Evolutionary conservation across 2,113 vertebrate species (phyloP), one percentile per base, ranked within the genome.

Genomic region (Crypturellus undulatus): DNA sequence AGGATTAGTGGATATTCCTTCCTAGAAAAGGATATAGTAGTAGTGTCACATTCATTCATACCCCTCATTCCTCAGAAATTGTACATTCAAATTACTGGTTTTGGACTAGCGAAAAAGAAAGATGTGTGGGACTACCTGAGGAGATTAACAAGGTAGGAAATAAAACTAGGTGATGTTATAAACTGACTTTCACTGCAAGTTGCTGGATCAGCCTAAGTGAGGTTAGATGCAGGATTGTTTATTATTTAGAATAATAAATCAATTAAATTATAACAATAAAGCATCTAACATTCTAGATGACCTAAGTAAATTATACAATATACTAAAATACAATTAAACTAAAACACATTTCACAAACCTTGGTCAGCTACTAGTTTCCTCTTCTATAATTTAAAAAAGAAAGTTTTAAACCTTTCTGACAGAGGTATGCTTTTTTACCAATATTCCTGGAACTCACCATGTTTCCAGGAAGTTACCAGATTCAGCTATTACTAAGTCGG

Each of bases 11-110:
- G 9, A 5, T 40, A 20, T 26, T 89, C 28, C 20, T 82, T 43
- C 34, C 45, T 38, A 64, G 24, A n/a, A 76, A 68, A 64, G 32
- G 63, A 32, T 19, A 20, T 1, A 59, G 22, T 49, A 43, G 30
- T 8, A n/a, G 32, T 6, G 22, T 34, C n/a, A 34, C 0, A 0
- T 81, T 80, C 20, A 70, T 32, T n/a, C 52, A 6, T 7, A 2
- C 6, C 1, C 3, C 43, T 62, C 38, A 22, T 36, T 32, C 32
- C 69, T 59, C 14, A 51, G 42, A 52, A 70, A 3, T 12, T 14
- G 26, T 49, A 36, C 83, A 79, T 49, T 73, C 28, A 40, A 43
- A 2, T 28, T 19, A 24, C 71, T 4, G 0, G 25, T 85, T 91
- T 60, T 69, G 83, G 68, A 40, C 40, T 47, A 78, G 34, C 10